phyloP scores from a whole-genome alignment of 2,113 vertebrate genomes.

The Desmodus rotundus region DNA sequence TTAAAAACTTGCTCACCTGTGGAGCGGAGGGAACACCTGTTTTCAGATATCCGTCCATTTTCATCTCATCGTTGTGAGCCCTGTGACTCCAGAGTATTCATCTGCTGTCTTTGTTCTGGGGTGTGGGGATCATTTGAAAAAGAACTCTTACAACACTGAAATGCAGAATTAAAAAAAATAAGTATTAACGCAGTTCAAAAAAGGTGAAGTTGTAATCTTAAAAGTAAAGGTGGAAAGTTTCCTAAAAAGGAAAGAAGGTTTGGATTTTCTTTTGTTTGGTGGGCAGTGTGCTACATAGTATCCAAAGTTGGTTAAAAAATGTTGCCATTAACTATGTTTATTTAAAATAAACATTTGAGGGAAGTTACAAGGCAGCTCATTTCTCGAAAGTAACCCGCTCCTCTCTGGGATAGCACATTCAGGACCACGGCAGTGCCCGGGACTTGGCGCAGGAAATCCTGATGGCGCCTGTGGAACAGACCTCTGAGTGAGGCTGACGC shows the following conservation, averaged over 20 bases:
- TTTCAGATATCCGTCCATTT: conserved; percentile 31
- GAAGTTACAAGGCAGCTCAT: conserved; percentile 25
- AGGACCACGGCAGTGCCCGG: neutral
- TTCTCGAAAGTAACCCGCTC: neutral
- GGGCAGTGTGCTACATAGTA: neutral
- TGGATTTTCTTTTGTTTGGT: conserved; percentile 12
- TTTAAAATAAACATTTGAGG: conserved; percentile 40
- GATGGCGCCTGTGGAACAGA: neutral
- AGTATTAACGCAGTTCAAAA: neutral
- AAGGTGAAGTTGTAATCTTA: neutral
- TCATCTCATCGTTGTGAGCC: conserved; percentile 25
- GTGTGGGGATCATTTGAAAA: conserved; percentile 36
- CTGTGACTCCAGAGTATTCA: conserved; percentile 29
- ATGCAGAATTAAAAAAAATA: neutral
- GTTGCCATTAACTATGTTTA: conserved; percentile 27
- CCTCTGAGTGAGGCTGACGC: conserved; percentile 24
- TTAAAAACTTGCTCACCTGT: neutral
- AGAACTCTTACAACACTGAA: conserved; percentile 5
- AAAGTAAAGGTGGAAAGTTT: conserved; percentile 24
- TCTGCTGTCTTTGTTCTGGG: conserved; percentile 14
- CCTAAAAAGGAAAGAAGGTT: neutral
- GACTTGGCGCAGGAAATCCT: conserved; percentile 22
- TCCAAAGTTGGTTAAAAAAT: neutral
- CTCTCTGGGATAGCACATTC: neutral
- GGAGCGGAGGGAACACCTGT: neutral